These are phyloP conservation scores for Pycnonotus jocosus DNA, from an alignment of 2,113 vertebrate genomes.

Conservation along the genomic window DNA sequence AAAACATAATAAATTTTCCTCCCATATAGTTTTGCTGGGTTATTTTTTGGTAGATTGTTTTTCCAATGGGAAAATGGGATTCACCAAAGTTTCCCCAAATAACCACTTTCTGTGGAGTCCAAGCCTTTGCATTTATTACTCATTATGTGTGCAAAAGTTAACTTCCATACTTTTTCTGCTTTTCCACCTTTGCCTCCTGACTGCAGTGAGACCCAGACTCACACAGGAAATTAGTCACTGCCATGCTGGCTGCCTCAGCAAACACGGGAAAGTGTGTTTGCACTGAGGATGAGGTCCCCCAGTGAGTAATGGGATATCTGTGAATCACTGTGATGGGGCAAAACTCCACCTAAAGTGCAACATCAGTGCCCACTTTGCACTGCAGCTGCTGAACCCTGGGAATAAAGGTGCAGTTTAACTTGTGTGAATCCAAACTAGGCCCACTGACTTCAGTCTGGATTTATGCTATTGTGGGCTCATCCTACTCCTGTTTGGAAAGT, in stretches of 20 bases:
- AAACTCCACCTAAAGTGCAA: neutral
- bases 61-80: neutral
- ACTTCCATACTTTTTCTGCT: neutral
- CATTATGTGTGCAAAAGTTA: neutral
- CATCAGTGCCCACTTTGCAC: neutral
- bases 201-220: neutral
- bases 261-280: neutral
- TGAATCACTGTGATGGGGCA: neutral
- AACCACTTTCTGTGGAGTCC: neutral
- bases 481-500: neutral
- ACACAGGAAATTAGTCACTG: constrained; percentile 42
- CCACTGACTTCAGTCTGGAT: neutral
- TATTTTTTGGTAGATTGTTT: neutral
- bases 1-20: neutral
- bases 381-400: neutral
- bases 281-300: neutral
- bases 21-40: neutral
- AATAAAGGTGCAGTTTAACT: neutral
- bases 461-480: neutral
- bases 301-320: neutral
- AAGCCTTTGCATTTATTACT: neutral
- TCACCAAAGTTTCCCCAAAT: neutral
- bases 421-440: neutral
- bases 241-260: neutral
- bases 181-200: neutral